Base-by-base conservation (phyloP, 2,113 vertebrate species). In the Micromys minutus region DNA sequence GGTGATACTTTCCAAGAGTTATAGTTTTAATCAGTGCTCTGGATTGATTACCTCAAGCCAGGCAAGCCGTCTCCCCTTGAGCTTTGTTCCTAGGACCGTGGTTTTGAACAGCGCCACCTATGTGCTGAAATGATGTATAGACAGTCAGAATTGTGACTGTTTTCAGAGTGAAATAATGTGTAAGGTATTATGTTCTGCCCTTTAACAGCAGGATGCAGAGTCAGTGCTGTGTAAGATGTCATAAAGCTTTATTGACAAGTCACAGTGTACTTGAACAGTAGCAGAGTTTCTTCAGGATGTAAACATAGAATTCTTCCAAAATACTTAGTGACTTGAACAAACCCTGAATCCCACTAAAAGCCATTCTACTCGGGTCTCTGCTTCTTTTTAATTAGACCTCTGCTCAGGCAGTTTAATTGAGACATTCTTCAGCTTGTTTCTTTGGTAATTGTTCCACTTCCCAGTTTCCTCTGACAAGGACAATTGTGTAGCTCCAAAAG, bases 401-500 rank as follows among this genome's bases (percentile, higher is more conserved):
- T 26, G 47, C 47, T 63, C 39, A 74, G 85, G 72, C 85, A 93
- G 1, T 94, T 93, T 83, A 93, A 74, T 83, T 77, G 86, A 92
- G 39, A 86, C 42, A 77, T 83, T 83, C 89, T 84, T 83, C 85
- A 87, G 72, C 91, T 94, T 89, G n/a, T 42, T 39, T 59, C 34
- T 65, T 36, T 91, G 34, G 39, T 94, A 75, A 59, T 95, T 91
- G 89, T 96, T 81, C 93, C 52, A 45, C 26, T 71, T 97, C 77
- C 92, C 67, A 61, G 88, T 94, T 92, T 91, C 55, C 67, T 95
- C 76, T 75, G 89, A 89, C 61, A 87, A 88, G 76, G 94, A 81
- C 81, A 92, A 9, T 89, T 95, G 50, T 76, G 47, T 91, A 4
- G 67, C 65, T 91, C 22, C 15, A 75, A 22, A 90, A 89, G 61